Evolutionary conservation across 2,888 invertebrate genomes (phyloP), one percentile per base, ranked within the genome.

Genomic region (Leucophenga montana): DNA sequence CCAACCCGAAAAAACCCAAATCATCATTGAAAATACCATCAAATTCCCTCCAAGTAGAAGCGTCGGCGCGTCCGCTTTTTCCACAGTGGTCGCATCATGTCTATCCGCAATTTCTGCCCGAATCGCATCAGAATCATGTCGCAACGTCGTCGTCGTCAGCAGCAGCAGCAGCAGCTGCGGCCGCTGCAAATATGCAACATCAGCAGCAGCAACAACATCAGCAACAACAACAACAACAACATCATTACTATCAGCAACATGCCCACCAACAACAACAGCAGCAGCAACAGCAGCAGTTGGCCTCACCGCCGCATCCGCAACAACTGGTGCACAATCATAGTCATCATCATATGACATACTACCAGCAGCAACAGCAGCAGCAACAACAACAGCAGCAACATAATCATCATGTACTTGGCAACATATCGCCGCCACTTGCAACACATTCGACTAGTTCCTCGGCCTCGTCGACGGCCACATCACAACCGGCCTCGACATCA

Each of bases 61-160:
- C 88, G 78, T 84, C 89, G 79, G 86, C 88, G 86, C 92, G 95
- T 88, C 96, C 96, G 85, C 92, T 96, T 89, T 96, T 96, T 90
- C 96, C 96, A 83, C 96, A 96, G 91, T 96, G 96, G 96, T 96
- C 96, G 85, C 96, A 96, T 91, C 96, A 96, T 91, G 95, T 96
- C 87, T 95, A 96, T 90, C 96, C 96, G 85, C 96, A 96, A 92
- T 96, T 96, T 92, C 92, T 96, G 89, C 95, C 96, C 87, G 95
- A 95, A 89, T 94, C 95, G 90, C 95, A 95, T 91, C 95, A 95
- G 85, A 93, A 92, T 88, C 92, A 92, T 82, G 88, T 89, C 88
- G 86, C 89, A 81, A 39, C 39, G 39, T 50, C 18, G 50, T 64
- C 90, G 89, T 83, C 89, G 89, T 85, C 89, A 90, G 84, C 90